Evolutionary conservation across 2,797 vertebrate species (phyloP).

Genomic region (Hydrophis major): DNA sequence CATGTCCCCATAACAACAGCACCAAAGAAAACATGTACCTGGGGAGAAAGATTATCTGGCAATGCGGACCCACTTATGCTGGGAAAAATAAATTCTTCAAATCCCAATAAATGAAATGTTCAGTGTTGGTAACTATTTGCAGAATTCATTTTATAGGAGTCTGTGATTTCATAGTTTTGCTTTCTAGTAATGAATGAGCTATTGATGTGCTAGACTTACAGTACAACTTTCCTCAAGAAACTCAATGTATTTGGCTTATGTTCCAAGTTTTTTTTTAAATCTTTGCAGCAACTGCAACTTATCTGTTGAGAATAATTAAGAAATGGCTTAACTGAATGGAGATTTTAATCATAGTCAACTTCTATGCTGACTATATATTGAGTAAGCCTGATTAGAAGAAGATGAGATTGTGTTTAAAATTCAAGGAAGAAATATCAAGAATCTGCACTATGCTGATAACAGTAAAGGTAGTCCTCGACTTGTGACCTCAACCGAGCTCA

Average conservation of each 20-base stretch:
- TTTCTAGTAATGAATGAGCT: neutral
- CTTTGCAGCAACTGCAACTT: neutral
- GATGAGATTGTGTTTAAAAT: neutral
- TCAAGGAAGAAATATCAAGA: neutral
- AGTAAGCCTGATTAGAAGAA: neutral
- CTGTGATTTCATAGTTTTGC: neutral
- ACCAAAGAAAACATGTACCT: neutral
- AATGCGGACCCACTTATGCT: neutral
- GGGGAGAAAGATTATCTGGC: neutral
- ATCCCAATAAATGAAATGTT: neutral
- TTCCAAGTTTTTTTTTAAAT: neutral
- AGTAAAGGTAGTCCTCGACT: neutral
- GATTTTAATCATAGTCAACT: neutral
- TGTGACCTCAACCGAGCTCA: too few relatives aligned
- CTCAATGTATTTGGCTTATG: neutral
- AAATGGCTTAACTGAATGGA: neutral
- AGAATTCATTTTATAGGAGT: neutral
- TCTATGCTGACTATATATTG: neutral
- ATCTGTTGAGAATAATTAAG: neutral
- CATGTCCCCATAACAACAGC: neutral
- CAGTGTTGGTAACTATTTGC: neutral
- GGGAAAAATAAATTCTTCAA: neutral
- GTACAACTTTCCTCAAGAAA: neutral
- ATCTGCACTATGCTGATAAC: neutral
- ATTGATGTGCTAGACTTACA: neutral